Base-by-base conservation (phyloP, 2,888 invertebrate genomes). In the Agrotis puta region DNA sequence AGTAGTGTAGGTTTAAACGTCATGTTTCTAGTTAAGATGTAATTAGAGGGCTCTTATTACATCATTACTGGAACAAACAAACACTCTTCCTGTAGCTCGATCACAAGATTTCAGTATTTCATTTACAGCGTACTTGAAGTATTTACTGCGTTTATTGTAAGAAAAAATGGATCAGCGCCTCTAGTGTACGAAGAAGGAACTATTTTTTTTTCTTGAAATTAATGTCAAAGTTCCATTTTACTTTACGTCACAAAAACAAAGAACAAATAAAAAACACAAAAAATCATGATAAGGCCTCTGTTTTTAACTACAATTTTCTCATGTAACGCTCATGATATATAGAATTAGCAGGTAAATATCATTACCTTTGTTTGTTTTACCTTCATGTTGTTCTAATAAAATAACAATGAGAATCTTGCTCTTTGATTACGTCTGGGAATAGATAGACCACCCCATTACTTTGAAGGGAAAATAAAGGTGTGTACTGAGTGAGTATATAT, bases 391-490 rank as follows among this genome's bases (percentile, higher is more conserved):
- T 51, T 58, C 27, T 22, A 43, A n/a, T 51, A 22, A 45, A 67
- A 58, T 33, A 45, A 53, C 33, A 43, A 50, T 13, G 20, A 59
- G n/a, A n/a, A 22, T 45, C 20, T n/a, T n/a, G 16, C 13, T 18
- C 18, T 70, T 47, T 68, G 69, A 54, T 18, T 9, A 16, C 11
- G n/a, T 3, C 11, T 27, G 22, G 45, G 13, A 70, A 39, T 20
- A 56, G 16, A 54, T 20, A 56, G 14, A 54, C 58, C 47, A 24
- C 16, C 33, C 33, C 51, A 18, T 20, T 13, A 43, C 33, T 39
- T 68, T 69, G 68, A 54, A 16, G 24, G 14, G 39, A 18, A 45
- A 53, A 65, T 54, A 54, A 66, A 33, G 33, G 22, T 43, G 22
- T n/a, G n/a, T 53, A 47, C 16, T 54, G 22, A 47, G 22, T 33